Evolutionary conservation across 2,113 vertebrate species (phyloP).

Genomic region (cattle (Bos taurus)): DNA sequence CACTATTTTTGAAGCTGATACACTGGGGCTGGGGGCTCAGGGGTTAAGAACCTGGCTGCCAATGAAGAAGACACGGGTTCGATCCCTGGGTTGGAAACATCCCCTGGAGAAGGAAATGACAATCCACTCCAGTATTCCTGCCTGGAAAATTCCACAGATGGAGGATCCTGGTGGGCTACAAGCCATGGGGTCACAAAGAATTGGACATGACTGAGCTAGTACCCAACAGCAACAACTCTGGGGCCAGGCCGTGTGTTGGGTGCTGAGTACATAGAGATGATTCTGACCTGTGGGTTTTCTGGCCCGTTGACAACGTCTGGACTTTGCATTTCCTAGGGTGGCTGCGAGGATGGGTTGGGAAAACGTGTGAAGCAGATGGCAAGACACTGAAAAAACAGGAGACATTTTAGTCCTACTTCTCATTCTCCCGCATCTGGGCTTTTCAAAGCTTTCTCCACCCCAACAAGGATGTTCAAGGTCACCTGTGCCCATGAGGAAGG

Average conservation of each 20-base stretch:
- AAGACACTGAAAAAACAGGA: background rate
- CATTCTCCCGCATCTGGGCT: accelerated
- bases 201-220: background rate
- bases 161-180: background rate
- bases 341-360: background rate
- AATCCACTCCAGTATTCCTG: background rate
- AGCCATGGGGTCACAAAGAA: background rate
- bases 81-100: background rate
- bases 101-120: background rate
- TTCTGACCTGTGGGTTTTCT: background rate
- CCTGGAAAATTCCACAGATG: background rate
- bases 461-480: background rate
- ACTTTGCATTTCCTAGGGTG: too few relatives aligned
- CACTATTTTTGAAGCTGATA: background rate
- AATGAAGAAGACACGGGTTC: background rate
- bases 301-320: background rate
- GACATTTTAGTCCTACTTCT: background rate
- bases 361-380: background rate
- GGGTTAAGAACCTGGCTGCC: background rate
- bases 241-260: background rate
- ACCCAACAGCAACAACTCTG: background rate
- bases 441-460: background rate
- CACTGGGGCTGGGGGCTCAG: background rate
- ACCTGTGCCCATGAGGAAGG: background rate
- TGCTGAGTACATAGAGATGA: background rate